Evolutionary conservation across 2,888 invertebrate genomes (phyloP), one percentile per base, ranked within the genome.

Genomic region (Drosophila rubida): DNA sequence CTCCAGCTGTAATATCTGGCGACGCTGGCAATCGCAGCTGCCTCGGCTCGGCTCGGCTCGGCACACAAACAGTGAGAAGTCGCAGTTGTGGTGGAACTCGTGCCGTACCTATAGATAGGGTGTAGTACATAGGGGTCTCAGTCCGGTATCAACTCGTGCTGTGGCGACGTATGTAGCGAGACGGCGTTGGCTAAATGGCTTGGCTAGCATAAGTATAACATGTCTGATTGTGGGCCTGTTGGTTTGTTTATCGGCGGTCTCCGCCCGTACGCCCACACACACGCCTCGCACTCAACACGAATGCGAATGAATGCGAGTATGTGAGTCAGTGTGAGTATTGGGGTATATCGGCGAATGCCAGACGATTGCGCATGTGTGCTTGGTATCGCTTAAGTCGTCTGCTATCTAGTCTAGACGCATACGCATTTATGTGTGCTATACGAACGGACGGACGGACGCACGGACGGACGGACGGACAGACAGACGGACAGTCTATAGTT

Each of bases 381-480:
- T 68, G 69, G 30, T 88, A 78, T 82, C 78, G 78, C 87, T 88
- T 84, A 88, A 86, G 84, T 88, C 82, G 90, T 90, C 89, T 90
- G 89, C 87, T 90, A 87, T 89, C 89, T 88, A 81, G 90, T 90
- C 90, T 90, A 90, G 90, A 90, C 90, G 72, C 65, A 75, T 71
- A 75, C 72, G 67, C 69, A 67, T 59, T 64, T 48, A 39, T 60
- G 51, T 25, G 25, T 51, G 48, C n/a, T 3, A 19, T 1, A 19
- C 19, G 1, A 19, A 16, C 19, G 6, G 30, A 45, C 30, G 49
- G 55, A 37, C 19, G 30, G 46, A 55, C 35, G 32, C 50, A 39
- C 14, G 49, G 55, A 30, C 19, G 25, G 46, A 55, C 35, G 32
- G 54, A 35, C n/a, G 49, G 51, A 37, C 19, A 53, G 55, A 37